These are phyloP conservation scores for Platycercus adscitus DNA, from an alignment of 2,113 vertebrate genomes.

Conservation along the genomic window DNA sequence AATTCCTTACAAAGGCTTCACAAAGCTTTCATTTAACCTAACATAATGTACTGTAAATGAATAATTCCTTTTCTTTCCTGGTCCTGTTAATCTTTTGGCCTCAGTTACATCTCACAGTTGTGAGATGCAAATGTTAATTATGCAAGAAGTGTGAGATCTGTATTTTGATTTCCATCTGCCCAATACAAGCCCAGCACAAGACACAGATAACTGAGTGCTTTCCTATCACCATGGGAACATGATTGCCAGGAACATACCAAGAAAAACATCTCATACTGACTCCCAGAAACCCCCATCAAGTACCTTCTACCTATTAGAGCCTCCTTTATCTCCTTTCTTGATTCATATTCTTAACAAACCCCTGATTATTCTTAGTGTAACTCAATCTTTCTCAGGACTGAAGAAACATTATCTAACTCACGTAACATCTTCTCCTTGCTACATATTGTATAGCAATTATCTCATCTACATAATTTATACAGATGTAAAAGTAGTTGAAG, in stretches of 20 bases:
- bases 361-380: neutral
- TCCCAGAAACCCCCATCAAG: conserved; percentile 24
- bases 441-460: neutral
- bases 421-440: neutral
- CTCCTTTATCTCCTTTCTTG: neutral
- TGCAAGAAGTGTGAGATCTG: conserved; percentile 51
- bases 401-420: neutral
- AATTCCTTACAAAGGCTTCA: conserved; percentile 63
- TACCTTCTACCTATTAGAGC: neutral
- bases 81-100: conserved; percentile 71
- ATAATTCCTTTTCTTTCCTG: conserved; percentile 68
- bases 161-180: conserved; percentile 67
- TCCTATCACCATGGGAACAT: conserved; percentile 53
- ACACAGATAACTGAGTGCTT: conserved; percentile 10
- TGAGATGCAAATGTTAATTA: conserved; percentile 66
- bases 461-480: neutral
- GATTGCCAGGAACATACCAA: conserved; percentile 38
- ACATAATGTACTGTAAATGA: conserved; percentile 70
- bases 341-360: neutral
- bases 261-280: conserved; percentile 8
- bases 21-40: conserved; percentile 66
- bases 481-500: neutral
- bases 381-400: neutral
- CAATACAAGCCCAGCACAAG: conserved; percentile 43
- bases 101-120: conserved; percentile 46